Base-by-base conservation (phyloP, 2,797 vertebrate genomes). In the Dicrostonyx torquatus region DNA sequence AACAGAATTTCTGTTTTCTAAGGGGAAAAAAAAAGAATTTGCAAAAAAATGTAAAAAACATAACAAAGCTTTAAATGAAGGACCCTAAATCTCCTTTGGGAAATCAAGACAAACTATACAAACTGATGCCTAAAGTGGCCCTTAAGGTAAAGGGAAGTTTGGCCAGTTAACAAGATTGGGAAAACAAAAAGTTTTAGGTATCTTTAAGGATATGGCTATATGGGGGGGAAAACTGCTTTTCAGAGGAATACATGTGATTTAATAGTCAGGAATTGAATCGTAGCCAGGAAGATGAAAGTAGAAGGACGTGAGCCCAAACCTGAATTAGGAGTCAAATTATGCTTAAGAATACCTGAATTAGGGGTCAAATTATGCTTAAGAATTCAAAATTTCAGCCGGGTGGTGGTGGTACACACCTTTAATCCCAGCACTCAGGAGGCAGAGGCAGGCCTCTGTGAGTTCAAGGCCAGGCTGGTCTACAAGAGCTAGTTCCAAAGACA, bases 21-120 rank as follows among this genome's bases (percentile, higher is more conserved):
- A 73, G 68, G 17, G 22, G 8, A 70, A 40, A 40, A 43, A 64
- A 68, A 55, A n/a, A 85, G 75, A 90, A 90, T 68, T 11, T 94
- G 26, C 6, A 88, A 22, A 55, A 82, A 78, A 94, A 88, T 86
- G 43, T 85, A 31, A 91, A 84, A 92, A 91, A 62, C 43, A 84
- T 55, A 58, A 73, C 14, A 92, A 96, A 60, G 5, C 22, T 20
- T 92, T 85, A 88, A 90, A 85, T 26, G 55, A 0, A 87, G 53
- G 55, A 82, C 53, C 73, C 17, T 94, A 85, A 53, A 87, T 82
- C 37, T 90, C 3, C 11, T 22, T n/a, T 88, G 31, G 86, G 89
- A 80, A 91, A 87, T 89, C 64, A 93, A 90, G 53, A 53, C 83
- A 94, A 87, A 72, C 43, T 86, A 84, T 1, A 94, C 8, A 62